Evolutionary conservation across 2,113 vertebrate species (phyloP), one percentile per base, ranked within the genome.

Genomic region (Cyanistes caeruleus): DNA sequence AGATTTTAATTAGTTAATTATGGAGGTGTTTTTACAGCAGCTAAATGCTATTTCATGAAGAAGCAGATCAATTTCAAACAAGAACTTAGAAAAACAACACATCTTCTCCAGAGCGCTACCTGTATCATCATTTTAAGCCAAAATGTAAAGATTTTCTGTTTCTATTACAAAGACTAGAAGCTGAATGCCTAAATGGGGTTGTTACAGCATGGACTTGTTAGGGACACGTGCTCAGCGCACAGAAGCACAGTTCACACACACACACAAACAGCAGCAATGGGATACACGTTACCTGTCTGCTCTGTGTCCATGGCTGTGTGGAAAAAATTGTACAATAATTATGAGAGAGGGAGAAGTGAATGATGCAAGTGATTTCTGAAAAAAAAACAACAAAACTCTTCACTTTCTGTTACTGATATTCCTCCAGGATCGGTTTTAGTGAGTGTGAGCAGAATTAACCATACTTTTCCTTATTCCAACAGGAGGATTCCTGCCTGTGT

Each of bases 221-320:
- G 80, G 82, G 83, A 51, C 85, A 58, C 5, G n/a, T 72, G 90
- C 80, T 88, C 30, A 65, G 86, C 60, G 89, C 93, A 92, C 92
- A 95, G 84, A 85, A 95, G 89, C 93, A 89, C 43, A 79, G 55
- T 15, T 74, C 63, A 64, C 14, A 93, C 68, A 90, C 69, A 75
- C 52, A 90, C 84, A 84, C 77, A 94, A 53, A 93, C 81, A 92
- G 39, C 69, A 92, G 81, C 92, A 78, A 85, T 5, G 59, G 12
- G 3, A 87, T 65, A 83, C 58, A 91, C 73, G 13, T 99, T 99
- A 99, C 99, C 99, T 99, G 99, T 99, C 99, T 92, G 99, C 98
- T 98, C 99, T 99, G 99, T 99, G 99, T 96, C 99, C 99, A 64
- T 99, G 99, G 98, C 99, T 99, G 99, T 97, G 97, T 97, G 97